Percentiles rank a stretch among this genome's conserved stretches.
These are phyloP conservation scores for Deilephila porcellus DNA, from an alignment of 2,888 invertebrate genomes.

Conservation along the genomic window DNA sequence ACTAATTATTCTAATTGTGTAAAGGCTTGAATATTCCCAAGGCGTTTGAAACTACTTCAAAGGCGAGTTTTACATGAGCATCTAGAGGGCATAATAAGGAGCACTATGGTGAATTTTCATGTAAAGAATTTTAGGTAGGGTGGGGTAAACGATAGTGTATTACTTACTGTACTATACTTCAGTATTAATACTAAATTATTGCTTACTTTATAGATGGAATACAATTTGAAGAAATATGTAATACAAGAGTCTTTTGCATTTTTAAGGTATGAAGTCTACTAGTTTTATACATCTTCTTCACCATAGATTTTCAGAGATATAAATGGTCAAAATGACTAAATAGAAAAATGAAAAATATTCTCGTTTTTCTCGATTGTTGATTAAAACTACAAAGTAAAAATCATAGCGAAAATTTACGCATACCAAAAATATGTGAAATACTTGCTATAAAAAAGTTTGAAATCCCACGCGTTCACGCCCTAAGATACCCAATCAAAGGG, in stretches of 20 bases:
- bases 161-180: too few relatives aligned
- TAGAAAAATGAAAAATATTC: too few relatives aligned
- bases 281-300: too few relatives aligned
- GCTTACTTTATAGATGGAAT: too few relatives aligned
- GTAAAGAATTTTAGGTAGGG: not conserved
- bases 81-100: not conserved
- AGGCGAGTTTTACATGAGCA: not conserved
- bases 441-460: slow-evolving; percentile 1
- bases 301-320: too few relatives aligned
- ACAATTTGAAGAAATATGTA: too few relatives aligned
- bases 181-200: too few relatives aligned
- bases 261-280: too few relatives aligned
- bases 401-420: not conserved
- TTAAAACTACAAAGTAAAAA: too few relatives aligned
- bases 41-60: not conserved
- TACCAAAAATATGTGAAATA: not conserved
- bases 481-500: slow-evolving; percentile 18
- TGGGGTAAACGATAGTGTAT: not conserved
- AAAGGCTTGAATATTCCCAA: not conserved
- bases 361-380: too few relatives aligned
- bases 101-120: not conserved
- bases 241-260: too few relatives aligned
- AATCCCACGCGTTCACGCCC: slow-evolving; percentile 16
- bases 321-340: too few relatives aligned
- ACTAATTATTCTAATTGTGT: not conserved